Conservation (phyloP, 2,113 vertebrate genomes). For the Lepus timidus region DNA sequence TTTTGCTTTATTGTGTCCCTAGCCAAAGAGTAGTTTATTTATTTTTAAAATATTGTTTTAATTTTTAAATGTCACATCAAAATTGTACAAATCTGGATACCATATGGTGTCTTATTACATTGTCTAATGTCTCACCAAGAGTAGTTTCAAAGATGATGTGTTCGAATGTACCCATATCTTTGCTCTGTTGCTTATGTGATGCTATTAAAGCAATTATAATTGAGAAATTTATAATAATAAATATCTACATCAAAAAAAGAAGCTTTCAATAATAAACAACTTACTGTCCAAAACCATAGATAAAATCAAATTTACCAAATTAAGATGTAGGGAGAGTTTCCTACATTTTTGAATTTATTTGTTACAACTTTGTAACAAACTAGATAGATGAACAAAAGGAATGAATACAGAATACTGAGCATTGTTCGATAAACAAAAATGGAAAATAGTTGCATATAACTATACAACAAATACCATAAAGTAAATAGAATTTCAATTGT, state of each 20-base stretch:
- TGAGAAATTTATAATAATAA: background rate
- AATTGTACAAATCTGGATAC: too few relatives aligned
- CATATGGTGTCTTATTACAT: too few relatives aligned
- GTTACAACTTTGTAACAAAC: background rate
- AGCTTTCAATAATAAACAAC: background rate
- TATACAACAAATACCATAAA: background rate
- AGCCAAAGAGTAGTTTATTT: background rate
- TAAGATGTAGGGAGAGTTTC: background rate
- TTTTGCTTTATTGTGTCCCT: background rate
- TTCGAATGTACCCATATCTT: background rate
- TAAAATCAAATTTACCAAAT: background rate
- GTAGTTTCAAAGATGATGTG: background rate
- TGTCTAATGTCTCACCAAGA: background rate
- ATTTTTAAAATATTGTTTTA: too few relatives aligned
- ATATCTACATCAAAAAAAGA: background rate
- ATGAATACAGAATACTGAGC: background rate
- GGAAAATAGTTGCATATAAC: background rate
- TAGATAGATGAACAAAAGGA: background rate
- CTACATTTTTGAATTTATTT: background rate
- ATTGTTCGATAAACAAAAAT: background rate
- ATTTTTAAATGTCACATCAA: too few relatives aligned
- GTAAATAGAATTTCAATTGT: background rate
- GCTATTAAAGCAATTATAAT: background rate
- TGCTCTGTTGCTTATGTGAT: background rate
- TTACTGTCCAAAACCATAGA: background rate